phyloP scores from a whole-genome alignment of 2,113 vertebrate genomes.

The Aldabrachelys gigantea region DNA sequence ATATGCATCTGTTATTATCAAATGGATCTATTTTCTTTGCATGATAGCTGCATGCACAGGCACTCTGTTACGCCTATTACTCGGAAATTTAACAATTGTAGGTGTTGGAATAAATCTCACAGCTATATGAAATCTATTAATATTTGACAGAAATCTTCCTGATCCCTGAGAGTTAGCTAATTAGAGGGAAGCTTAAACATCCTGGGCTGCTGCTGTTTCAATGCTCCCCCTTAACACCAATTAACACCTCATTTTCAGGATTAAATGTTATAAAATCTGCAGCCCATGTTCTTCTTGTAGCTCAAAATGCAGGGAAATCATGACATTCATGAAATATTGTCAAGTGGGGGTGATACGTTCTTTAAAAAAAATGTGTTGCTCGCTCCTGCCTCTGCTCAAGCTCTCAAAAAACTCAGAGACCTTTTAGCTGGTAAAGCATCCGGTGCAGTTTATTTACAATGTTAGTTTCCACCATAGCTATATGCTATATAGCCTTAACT shows the following conservation, averaged over 20 bases:
- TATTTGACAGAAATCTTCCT: constrained; percentile 20
- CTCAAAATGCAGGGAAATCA: constrained; percentile 4
- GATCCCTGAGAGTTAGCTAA: neutral
- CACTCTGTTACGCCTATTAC: neutral
- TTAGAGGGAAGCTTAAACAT: neutral
- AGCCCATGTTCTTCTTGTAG: constrained; percentile 33
- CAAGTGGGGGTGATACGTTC: neutral
- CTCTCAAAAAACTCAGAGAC: too few relatives aligned
- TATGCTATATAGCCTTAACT: neutral
- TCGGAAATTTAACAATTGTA: neutral
- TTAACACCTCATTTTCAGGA: constrained; percentile 37
- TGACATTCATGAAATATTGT: neutral
- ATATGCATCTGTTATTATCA: neutral
- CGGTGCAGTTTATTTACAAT: too few relatives aligned
- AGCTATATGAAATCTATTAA: neutral
- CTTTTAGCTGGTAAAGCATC: too few relatives aligned
- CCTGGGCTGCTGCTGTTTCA: constrained; percentile 3
- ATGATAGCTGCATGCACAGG: neutral
- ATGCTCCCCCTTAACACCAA: constrained; percentile 5
- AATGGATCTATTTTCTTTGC: neutral
- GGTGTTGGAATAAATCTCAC: neutral
- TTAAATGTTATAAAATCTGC: constrained; percentile 27
- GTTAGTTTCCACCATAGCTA: too few relatives aligned
- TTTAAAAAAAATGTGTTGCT: neutral
- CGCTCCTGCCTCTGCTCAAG: too few relatives aligned